Percentiles rank a stretch among this genome's conserved stretches.
Conservation (phyloP, 2,113 vertebrate species). For the Xenopus laevis region DNA sequence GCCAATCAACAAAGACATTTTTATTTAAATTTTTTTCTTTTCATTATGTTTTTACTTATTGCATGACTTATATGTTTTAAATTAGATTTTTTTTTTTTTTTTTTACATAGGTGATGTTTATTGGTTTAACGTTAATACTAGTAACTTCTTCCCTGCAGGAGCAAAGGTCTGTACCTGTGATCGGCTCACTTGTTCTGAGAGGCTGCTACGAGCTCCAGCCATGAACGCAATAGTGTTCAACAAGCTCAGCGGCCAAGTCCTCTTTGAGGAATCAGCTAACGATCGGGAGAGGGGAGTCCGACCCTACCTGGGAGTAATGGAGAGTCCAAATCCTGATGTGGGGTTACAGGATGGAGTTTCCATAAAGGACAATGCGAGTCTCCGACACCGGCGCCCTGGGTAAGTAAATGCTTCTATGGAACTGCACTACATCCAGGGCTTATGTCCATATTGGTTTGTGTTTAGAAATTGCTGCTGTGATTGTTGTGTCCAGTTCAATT, state of each 20-base stretch:
- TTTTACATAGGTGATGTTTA: no score
- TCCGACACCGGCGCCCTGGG: slow-evolving; percentile 85
- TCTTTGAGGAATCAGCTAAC: slow-evolving; percentile 84
- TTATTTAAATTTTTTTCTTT: no score
- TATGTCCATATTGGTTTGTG: no score
- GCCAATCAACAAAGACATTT: no score
- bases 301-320: slow-evolving; percentile 83
- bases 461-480: no score
- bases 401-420: slow-evolving; percentile 53
- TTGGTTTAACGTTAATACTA: no score
- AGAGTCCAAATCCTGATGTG: slow-evolving; percentile 76
- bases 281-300: slow-evolving; percentile 80
- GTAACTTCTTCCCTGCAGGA: slow-evolving; percentile 53
- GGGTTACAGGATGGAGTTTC: slow-evolving; percentile 74
- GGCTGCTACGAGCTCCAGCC: slow-evolving; percentile 46
- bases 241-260: slow-evolving; percentile 85
- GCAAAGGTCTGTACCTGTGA: slow-evolving; percentile 41
- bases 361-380: slow-evolving; percentile 83
- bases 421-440: no score
- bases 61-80: no score
- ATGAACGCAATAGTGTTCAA: slow-evolving; percentile 97
- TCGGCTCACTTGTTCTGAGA: neutral
- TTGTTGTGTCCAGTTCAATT: no score
- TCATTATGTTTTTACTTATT: no score
- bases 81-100: no score